Evolutionary conservation across 2,888 invertebrate species (phyloP), one percentile per base, ranked within the genome.

Genomic region (Chelonus formosanus): DNA sequence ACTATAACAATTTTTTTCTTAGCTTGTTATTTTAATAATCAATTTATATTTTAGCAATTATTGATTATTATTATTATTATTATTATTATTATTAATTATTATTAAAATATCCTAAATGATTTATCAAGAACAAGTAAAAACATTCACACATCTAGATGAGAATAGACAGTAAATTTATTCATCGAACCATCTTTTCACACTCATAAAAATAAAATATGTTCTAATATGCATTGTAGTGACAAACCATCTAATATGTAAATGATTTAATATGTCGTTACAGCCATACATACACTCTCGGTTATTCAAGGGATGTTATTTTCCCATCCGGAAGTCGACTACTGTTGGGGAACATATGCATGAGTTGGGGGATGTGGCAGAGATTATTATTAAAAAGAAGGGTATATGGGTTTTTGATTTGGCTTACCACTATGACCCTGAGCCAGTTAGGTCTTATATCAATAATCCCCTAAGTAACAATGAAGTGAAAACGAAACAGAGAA

Each of bases 201-300:
- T 6, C 40, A 40, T 40, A 40, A 40, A 40, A 40, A 40, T 40
- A 5, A 40, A 5, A 40, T 5, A 40, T 6, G 5, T 40, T 40
- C 40, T 6, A 40, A 40, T 40, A 8, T 48, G 10, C n/a, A 48
- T 48, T 48, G 10, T 20, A 20, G 20, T 40, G 40, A 40, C 40
- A 40, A 40, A 40, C 40, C 1, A 40, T 40, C 7, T 53, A 44
- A 76, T 80, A 82, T 82, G 82, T 77, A 81, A 80, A 82, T 82
- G 72, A 73, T 69, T 68, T 72, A 75, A 77, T 79, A 78, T 81
- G 78, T 81, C 32, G 52, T 52, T 32, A 52, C 52, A 52, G 32
- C 81, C 80, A 78, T 77, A 71, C 71, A 74, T 82, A 82, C 81
- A 80, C 74, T 80, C 78, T 76, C 20, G 8, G 76, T 77, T 75